Base-by-base conservation (phyloP, 2,113 vertebrate genomes). In the Catagonus wagneri region DNA sequence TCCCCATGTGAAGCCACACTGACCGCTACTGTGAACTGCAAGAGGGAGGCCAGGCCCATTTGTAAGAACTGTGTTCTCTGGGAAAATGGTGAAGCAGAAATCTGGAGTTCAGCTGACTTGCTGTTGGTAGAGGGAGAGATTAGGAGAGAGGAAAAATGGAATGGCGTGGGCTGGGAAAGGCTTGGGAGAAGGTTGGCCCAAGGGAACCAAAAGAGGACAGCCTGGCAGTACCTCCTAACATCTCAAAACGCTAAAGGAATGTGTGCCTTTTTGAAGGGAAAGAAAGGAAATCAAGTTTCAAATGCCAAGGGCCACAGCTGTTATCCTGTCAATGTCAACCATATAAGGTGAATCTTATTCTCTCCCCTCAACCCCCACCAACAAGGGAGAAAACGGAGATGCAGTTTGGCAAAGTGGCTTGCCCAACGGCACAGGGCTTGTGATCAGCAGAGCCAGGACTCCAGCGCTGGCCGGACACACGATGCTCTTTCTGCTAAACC, bases 341-440 rank as follows among this genome's bases (percentile, higher is more conserved):
- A n/a, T 50, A 9, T 61, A 92, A 60, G 74, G 72, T 56, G 52
- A 78, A 75, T 87, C 52, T 36, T 32, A 44, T 4, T 44, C 36
- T 54, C 44, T 50, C 11, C 2, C 1, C 2, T 0, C 2, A 34
- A 16, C 3, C 4, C 3, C 60, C 23, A 3, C 3, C n/a, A 8
- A 20, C 39, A 14, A 4, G 2, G 29, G 71, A 22, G 27, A 65
- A 95, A 84, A 89, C 71, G 56, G 19, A 36, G 52, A 58, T 29
- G 34, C 72, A 65, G 12, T 3, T 7, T 61, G n/a, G 29, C 19
- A 3, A 83, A 29, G 36, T n/a, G 75, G 52, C 74, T 71, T 36
- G 25, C 61, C 12, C 58, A 68, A 3, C 1, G 60, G n/a, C 88
- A 80, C 87, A n/a, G 5, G 27, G 25, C 56, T 72, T 2, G 0